phyloP scores from a whole-genome alignment of 2,113 vertebrate genomes.

The Hemiscyllium ocellatum region DNA sequence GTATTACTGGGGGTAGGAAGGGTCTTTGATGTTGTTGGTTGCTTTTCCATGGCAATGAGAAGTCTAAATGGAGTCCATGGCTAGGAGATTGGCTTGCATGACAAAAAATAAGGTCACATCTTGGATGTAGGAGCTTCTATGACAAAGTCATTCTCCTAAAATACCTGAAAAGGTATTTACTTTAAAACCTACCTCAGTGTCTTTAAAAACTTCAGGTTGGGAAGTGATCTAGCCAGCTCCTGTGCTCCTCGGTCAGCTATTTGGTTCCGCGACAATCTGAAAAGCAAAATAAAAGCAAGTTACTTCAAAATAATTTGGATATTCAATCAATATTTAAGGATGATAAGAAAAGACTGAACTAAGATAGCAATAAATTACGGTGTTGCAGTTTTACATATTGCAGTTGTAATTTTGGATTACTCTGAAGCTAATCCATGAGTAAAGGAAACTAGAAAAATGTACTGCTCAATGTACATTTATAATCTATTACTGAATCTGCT shows the following conservation, averaged over 20 bases:
- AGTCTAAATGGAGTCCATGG: too few species aligned
- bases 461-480: not conserved
- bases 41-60: too few species aligned
- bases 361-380: not conserved
- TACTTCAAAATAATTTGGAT: not conserved
- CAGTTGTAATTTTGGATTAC: not conserved
- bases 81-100: too few species aligned
- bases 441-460: not conserved
- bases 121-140: not conserved
- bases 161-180: not conserved
- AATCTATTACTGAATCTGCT: not conserved
- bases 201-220: constrained; percentile 8
- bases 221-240: constrained; percentile 20
- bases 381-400: not conserved
- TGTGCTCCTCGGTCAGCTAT: constrained; percentile 29
- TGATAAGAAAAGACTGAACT: not conserved
- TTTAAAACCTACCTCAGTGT: constrained; percentile 18
- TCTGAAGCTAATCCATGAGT: not conserved
- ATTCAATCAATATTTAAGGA: not conserved
- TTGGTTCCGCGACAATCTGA: constrained; percentile 18
- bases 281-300: not conserved
- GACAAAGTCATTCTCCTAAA: not conserved
- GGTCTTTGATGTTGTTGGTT: too few species aligned
- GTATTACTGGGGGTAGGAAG: too few species aligned
- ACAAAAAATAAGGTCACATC: not conserved